Base-by-base conservation (phyloP, 2,797 vertebrate species). In the Hirundo rustica region DNA sequence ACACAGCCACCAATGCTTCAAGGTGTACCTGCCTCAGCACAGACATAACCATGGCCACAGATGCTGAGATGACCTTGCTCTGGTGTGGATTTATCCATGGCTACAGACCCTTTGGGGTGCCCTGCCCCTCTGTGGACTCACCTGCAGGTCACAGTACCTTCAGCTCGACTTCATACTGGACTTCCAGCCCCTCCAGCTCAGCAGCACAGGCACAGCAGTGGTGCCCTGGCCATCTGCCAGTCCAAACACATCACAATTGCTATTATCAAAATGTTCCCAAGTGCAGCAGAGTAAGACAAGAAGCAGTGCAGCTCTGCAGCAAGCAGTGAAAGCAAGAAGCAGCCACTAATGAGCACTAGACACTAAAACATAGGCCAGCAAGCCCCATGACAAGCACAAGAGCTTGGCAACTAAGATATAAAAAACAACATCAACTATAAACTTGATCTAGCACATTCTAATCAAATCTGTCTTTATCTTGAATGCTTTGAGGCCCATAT, bases 121-220 rank as follows among this genome's bases (percentile, higher is more conserved):
- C 20, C 45, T 76, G 25, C 7, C n/a, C 4, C 9, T 0, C 8
- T 1, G 2, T 45, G 53, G 32, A 7, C 50, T 67, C 19, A 48
- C n/a, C 72, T 26, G 8, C 53, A 66, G 67, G 17, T 62, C 76
- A 62, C 40, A 36, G 13, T 17, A 45, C 10, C 34, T 75, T 75
- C 1, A 4, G 8, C 29, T 58, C 0, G 0, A 15, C 6, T 54
- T 75, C 25, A 21, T 32, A 10, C 22, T 36, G 64, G 17, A 40
- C 40, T 64, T 67, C 29, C 58, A 86, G 40, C 44, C 34, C 50
- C 30, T 11, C 34, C 58, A 67, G 34, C 45, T 9, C 54, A 64
- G 53, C 42, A 67, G 29, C 48, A 48, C 32, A 66, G 53, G n/a
- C 42, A 36, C 53, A 61, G n/a, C 36, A 87, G 17, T 2, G 25